Conservation (phyloP, 2,888 invertebrate genomes). For the Gerris lacustris region DNA sequence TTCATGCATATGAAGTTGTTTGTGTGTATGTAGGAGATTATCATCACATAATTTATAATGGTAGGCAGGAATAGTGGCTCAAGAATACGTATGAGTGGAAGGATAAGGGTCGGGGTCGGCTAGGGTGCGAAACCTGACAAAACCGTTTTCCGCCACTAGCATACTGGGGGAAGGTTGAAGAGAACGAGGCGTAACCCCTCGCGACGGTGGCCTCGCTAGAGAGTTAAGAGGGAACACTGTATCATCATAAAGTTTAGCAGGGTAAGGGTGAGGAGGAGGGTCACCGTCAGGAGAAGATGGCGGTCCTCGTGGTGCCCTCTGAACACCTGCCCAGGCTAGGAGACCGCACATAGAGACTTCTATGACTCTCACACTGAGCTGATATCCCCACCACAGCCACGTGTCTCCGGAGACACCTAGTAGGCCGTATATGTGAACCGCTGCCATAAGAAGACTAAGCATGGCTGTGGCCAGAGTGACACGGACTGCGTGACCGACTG, state of each 20-base stretch:
- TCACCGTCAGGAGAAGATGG: constrained; percentile 31
- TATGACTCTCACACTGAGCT: constrained; percentile 68
- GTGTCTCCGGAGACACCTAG: constrained; percentile 37
- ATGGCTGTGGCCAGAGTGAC: constrained; percentile 78
- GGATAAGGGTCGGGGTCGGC: constrained; percentile 28
- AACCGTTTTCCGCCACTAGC: constrained; percentile 82
- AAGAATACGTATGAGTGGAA: background rate
- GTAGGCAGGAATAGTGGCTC: background rate
- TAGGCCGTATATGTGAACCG: constrained; percentile 59
- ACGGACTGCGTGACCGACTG: constrained; percentile 72
- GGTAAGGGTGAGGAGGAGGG: constrained; percentile 17
- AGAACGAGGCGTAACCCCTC: constrained; percentile 17
- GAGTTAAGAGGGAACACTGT: constrained; percentile 48
- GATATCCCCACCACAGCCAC: constrained; percentile 89
- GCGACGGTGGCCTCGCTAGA: constrained; percentile 15
- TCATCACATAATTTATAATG: background rate
- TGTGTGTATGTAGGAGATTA: background rate
- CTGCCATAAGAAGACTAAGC: constrained; percentile 68
- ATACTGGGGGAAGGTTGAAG: constrained; percentile 44
- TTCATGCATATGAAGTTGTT: background rate
- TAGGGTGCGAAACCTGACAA: constrained; percentile 68
- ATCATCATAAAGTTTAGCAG: constrained; percentile 66
- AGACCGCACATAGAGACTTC: constrained; percentile 79
- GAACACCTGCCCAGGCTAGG: constrained; percentile 73
- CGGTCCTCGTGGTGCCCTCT: constrained; percentile 38